Base-by-base conservation (phyloP, 2,113 vertebrate species). In the Myotis davidii region DNA sequence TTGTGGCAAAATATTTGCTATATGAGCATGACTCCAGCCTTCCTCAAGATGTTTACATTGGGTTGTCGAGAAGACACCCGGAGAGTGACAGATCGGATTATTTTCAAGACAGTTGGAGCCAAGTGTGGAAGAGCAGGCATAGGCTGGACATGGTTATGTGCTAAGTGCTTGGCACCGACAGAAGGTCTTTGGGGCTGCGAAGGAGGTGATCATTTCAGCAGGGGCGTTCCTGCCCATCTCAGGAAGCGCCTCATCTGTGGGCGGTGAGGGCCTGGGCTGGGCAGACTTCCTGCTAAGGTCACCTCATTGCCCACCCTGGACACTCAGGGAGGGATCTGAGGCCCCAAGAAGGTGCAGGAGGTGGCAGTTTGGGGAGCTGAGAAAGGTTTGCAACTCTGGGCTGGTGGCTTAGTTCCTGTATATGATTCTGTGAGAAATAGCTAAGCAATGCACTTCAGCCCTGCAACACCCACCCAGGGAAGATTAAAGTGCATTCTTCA, bases 401-500 rank as follows among this genome's bases (percentile, higher is more conserved):
- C 93, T 45, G 74, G 56, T 0, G 50, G 59, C 87, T 96, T 87
- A 37, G 32, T 86, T 83, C 93, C 94, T 91, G 59, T 94, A 96
- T 94, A 88, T 94, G 95, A 92, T 90, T 81, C 76, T 95, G 85
- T 94, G 79, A 94, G 76, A 91, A 95, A 89, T 97, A 67, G 88
- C 91, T 94, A 73, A 96, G 94, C 34, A 2, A 45, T 77, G 79
- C 96, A 94, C 96, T 87, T 65, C 85, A 97, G 93, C 69, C 90
- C 87, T 84, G 64, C 72, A n/a, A 81, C 94, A 3, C 94, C 97
- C 94, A 96, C 96, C 89, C 85, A 34, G 37, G 93, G 96, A 85
- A 90, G 92, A 97, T 93, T 54, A 90, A 95, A 97, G 92, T 92
- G 73, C 94, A 69, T 96, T 93, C 90, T 96, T 95, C 85, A 69